These are phyloP conservation scores for Baryphthengus martii DNA, from an alignment of 2,113 vertebrate species.

Conservation along the genomic window DNA sequence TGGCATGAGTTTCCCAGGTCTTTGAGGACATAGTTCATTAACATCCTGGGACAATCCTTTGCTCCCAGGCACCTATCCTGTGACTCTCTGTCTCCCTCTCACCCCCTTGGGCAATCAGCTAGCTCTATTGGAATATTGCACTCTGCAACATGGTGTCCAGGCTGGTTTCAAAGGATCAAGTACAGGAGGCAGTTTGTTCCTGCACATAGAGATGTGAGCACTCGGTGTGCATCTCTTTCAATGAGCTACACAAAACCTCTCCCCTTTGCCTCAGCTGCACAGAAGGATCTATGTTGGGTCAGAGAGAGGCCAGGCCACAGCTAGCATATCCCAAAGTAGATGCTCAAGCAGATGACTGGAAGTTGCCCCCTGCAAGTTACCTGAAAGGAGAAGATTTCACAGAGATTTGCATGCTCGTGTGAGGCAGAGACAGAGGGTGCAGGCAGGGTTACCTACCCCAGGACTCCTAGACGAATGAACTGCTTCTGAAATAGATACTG, in stretches of 20 bases:
- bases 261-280: background rate
- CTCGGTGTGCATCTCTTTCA: background rate
- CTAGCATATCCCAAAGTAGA: background rate
- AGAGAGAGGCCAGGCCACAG: background rate
- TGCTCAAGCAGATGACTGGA: background rate
- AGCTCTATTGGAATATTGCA: background rate
- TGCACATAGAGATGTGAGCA: background rate
- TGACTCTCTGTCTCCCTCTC: background rate
- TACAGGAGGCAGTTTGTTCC: background rate
- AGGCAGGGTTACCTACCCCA: background rate
- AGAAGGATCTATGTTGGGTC: background rate
- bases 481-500: background rate
- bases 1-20: background rate
- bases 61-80: background rate
- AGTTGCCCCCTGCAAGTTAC: background rate
- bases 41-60: background rate
- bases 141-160: background rate
- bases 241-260: background rate
- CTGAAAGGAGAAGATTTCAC: background rate
- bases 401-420: background rate
- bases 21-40: background rate
- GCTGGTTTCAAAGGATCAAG: background rate
- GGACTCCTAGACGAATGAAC: background rate
- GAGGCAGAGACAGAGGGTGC: background rate
- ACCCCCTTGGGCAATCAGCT: rapidly evolving